Percentiles rank a stretch among this genome's conserved stretches.
phyloP scores from a whole-genome alignment of 2,797 vertebrate genomes.

The Simalia tracyae region DNA sequence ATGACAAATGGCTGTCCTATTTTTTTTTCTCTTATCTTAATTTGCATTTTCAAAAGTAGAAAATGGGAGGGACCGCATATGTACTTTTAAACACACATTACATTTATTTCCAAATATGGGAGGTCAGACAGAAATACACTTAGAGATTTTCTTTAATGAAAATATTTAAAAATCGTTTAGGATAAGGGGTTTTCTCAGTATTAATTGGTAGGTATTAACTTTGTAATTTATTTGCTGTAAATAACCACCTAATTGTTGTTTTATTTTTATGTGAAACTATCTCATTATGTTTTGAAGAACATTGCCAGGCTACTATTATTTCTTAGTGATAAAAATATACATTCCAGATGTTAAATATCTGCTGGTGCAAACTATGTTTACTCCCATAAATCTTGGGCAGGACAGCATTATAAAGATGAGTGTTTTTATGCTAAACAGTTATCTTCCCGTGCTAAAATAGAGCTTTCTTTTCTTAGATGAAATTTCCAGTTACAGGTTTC shows the following conservation, averaged over 20 bases:
- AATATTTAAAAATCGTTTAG: neutral
- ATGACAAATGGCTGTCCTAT: neutral
- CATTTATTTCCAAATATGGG: neutral
- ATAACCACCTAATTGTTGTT: neutral
- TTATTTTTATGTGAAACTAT: constrained; percentile 10
- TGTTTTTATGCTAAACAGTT: neutral
- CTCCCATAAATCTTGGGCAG: neutral
- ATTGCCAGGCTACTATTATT: neutral
- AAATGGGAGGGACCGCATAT: neutral
- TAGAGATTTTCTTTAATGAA: neutral
- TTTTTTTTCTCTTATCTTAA: neutral
- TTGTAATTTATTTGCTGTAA: neutral
- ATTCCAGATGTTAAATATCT: neutral
- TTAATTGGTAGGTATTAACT: neutral
- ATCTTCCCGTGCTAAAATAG: neutral
- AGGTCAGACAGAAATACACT: neutral
- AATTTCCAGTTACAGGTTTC: neutral
- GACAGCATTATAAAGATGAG: neutral
- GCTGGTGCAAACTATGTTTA: neutral
- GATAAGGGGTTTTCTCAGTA: neutral
- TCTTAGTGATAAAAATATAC: neutral
- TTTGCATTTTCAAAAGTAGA: neutral
- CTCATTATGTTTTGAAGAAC: constrained; percentile 9
- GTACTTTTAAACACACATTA: neutral
- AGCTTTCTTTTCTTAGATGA: neutral